These are phyloP conservation scores for Cancer borealis DNA, from an alignment of 2,888 invertebrate genomes.

Conservation along the genomic window DNA sequence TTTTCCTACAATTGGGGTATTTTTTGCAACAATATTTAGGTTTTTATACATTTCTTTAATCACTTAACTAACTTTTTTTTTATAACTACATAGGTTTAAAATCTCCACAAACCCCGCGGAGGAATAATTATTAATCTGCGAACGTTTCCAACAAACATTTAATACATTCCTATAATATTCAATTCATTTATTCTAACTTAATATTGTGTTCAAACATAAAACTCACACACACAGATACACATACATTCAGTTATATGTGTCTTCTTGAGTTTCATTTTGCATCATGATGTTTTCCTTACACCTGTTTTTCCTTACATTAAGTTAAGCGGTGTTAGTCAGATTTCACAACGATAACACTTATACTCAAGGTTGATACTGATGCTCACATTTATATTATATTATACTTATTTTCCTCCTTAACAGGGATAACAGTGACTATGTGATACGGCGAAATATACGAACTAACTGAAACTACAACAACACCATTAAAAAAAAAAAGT, in stretches of 20 bases:
- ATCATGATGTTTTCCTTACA: neutral
- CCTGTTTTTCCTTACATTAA: neutral
- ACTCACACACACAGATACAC: neutral
- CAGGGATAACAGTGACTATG: neutral
- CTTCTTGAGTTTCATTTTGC: constrained; percentile 26
- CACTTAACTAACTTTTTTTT: neutral
- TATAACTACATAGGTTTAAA: neutral
- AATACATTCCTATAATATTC: neutral
- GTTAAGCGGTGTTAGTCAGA: neutral
- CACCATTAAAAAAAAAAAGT: neutral
- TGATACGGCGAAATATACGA: constrained; percentile 4
- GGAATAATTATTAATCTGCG: neutral
- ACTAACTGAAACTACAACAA: neutral
- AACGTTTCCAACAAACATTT: neutral
- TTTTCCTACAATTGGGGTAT: neutral
- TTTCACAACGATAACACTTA: neutral
- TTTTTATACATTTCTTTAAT: neutral
- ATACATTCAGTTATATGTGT: neutral
- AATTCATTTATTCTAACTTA: neutral
- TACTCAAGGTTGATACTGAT: neutral
- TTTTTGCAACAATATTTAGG: neutral
- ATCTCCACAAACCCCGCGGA: neutral
- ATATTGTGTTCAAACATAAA: neutral
- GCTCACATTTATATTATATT: neutral
- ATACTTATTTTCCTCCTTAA: constrained; percentile 14